A percentile compares a stretch with the other conserved stretches of the same genome.
Evolutionary conservation across 2,888 invertebrate species (phyloP).

Genomic region (Nematopogon swammerdamellus): DNA sequence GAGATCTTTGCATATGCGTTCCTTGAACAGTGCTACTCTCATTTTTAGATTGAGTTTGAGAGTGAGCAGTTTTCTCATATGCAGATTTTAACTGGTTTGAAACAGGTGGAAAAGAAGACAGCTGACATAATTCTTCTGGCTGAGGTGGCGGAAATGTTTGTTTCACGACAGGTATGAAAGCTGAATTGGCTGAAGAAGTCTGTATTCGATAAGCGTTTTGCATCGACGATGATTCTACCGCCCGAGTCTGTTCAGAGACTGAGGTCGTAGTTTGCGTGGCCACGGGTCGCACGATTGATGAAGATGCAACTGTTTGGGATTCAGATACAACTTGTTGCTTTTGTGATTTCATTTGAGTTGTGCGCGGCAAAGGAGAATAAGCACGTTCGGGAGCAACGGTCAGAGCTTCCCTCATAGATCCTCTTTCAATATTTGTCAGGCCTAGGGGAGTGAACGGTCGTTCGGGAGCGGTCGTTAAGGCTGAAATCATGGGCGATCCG

Average conservation of each 20-base stretch:
- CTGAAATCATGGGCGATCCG: conserved; percentile 63
- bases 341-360: conserved; percentile 33
- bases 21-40: not conserved
- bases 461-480: conserved; percentile 66
- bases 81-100: conserved; percentile 33
- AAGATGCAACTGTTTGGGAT: conserved; percentile 18
- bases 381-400: conserved; percentile 62
- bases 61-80: conserved; percentile 16
- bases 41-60: conserved; percentile 15
- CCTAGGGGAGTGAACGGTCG: conserved; percentile 59
- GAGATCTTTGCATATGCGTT: conserved; percentile 1
- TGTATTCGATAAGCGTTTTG: conserved; percentile 39
- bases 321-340: conserved; percentile 12
- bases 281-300: conserved; percentile 32
- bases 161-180: conserved; percentile 46
- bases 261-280: conserved; percentile 30
- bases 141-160: conserved; percentile 38
- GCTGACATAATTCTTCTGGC: conserved; percentile 31
- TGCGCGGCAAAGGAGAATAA: conserved; percentile 53
- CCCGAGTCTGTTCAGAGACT: conserved; percentile 20
- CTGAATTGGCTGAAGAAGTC: conserved; percentile 36
- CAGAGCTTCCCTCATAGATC: conserved; percentile 55
- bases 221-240: conserved; percentile 25
- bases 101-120: conserved; percentile 33
- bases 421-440: conserved; percentile 37